These are phyloP conservation scores for Bolinopsis microptera DNA, from an alignment of 37 sponge, comb jelly and placozoan genomes.

Conservation along the genomic window DNA sequence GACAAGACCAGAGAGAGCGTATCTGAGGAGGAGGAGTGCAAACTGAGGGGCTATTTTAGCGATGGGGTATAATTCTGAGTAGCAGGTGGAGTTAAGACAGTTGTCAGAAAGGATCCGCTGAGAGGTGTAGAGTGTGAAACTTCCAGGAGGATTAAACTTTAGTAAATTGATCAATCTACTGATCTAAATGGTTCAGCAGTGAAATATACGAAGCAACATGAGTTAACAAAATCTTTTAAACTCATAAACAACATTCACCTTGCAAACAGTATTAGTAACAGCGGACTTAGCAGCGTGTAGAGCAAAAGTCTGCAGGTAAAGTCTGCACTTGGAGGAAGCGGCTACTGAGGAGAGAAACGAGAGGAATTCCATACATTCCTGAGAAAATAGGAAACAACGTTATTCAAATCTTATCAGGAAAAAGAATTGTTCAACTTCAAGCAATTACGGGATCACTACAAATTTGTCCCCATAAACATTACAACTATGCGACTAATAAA, in stretches of 20 bases:
- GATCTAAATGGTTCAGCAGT: too few species aligned
- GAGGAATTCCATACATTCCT: constrained; percentile 44
- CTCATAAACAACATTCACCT: too few species aligned
- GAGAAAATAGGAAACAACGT: not conserved
- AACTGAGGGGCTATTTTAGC: constrained; percentile 21
- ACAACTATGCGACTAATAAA: too few species aligned
- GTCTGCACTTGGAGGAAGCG: constrained; percentile 4
- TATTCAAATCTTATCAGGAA: too few species aligned
- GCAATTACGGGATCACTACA: too few species aligned
- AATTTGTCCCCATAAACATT: too few species aligned
- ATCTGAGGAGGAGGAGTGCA: not conserved
- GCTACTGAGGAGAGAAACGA: constrained; percentile 39
- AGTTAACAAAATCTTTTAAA: too few species aligned
- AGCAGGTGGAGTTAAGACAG: constrained; percentile 16
- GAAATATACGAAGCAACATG: too few species aligned
- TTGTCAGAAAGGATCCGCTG: not conserved
- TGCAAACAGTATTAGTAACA: not conserved
- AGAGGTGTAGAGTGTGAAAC: too few species aligned
- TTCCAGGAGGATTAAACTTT: too few species aligned
- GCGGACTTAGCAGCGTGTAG: not conserved
- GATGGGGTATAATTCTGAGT: not conserved
- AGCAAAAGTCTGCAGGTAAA: constrained; percentile 39
- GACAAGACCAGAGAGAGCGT: not conserved
- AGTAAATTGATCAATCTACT: too few species aligned
- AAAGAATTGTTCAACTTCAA: too few species aligned